These are phyloP conservation scores for Gobiocypris rarus DNA, from an alignment of 2,113 vertebrate genomes.

Conservation along the genomic window DNA sequence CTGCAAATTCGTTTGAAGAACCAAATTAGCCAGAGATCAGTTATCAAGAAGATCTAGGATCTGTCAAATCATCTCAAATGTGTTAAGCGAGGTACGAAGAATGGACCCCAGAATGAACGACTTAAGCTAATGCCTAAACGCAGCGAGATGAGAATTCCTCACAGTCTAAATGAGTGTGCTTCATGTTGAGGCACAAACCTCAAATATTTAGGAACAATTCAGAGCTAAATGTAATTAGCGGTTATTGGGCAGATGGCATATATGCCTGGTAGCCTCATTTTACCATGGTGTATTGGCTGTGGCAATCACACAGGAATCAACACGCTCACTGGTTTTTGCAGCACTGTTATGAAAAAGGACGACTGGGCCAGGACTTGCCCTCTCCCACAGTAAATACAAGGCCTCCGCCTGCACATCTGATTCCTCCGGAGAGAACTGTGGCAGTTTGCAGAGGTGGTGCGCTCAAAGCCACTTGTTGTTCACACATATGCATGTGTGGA, in stretches of 20 bases:
- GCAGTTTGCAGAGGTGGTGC: constrained; percentile 28
- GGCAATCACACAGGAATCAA: constrained; percentile 47
- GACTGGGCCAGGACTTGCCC: constrained; percentile 38
- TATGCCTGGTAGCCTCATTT: constrained; percentile 48
- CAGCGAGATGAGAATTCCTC: background rate
- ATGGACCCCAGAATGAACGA: background rate
- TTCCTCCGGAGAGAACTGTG: background rate
- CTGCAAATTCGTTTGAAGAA: no score
- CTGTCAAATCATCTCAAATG: no score
- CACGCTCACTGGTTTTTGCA: constrained; percentile 27
- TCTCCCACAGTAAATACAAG: constrained; percentile 24
- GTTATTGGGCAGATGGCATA: constrained; percentile 25
- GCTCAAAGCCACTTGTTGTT: constrained; percentile 40
- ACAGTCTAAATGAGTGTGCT: background rate
- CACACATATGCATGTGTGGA: background rate
- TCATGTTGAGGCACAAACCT: constrained; percentile 43
- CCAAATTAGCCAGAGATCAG: no score
- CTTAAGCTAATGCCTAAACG: background rate
- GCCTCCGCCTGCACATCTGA: constrained; percentile 24
- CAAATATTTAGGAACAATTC: constrained; percentile 31
- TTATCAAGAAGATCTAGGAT: no score
- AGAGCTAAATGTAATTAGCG: constrained; percentile 50
- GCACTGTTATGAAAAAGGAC: constrained; percentile 18
- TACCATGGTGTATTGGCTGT: constrained; percentile 26
- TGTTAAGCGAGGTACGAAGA: no score